Percentiles rank a stretch among this genome's conserved stretches.
Conservation (phyloP, 1,140 invertebrate species). For the Anastrepha ludens region DNA sequence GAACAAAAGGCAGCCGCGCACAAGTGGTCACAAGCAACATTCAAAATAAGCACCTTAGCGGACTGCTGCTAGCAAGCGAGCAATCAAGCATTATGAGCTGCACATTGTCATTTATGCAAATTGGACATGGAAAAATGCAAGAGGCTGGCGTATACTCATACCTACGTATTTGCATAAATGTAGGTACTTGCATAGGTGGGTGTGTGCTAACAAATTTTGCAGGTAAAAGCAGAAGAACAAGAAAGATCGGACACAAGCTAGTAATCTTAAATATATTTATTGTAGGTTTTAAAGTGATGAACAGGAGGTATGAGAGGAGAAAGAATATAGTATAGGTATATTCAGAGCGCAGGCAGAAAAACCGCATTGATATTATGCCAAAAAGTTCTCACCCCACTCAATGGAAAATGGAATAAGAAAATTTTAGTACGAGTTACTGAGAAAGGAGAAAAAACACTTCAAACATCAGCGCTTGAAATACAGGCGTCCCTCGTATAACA, state of each 20-base stretch:
- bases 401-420: no score
- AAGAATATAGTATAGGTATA: no score
- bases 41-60: not conserved
- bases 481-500: no score
- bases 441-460: no score
- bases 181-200: not conserved
- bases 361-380: no score
- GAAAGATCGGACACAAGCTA: not conserved
- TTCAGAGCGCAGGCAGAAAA: no score
- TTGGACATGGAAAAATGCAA: conserved; percentile 59
- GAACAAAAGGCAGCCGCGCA: not conserved
- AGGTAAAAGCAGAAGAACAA: not conserved
- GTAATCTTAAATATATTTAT: not conserved
- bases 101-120: conserved; percentile 73
- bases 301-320: not conserved
- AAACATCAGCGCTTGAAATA: no score
- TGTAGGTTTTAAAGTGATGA: not conserved
- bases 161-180: not conserved
- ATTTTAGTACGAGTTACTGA: no score
- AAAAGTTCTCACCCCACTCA: no score
- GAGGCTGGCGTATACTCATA: not conserved
- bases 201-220: no score
- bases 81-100: conserved; percentile 69
- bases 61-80: not conserved
- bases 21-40: not conserved